Percentiles rank a stretch among this genome's conserved stretches.
These are phyloP conservation scores for Glandiceps talaboti DNA, from an alignment of 53 echinoderm and acorn worm genomes.

Conservation along the genomic window DNA sequence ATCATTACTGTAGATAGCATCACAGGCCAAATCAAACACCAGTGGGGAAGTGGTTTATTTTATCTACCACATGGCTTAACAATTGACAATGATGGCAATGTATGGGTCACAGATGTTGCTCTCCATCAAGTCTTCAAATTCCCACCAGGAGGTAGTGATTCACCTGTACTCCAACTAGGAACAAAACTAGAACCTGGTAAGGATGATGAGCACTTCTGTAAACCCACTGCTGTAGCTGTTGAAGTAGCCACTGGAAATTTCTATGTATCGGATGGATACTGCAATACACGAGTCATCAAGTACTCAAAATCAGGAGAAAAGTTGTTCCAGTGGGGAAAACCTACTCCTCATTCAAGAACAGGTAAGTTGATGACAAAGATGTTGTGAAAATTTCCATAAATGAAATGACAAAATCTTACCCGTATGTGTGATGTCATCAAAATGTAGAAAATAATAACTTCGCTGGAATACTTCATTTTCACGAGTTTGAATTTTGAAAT, in stretches of 20 bases:
- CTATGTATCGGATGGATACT: slow-evolving; percentile 94
- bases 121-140: slow-evolving; percentile 97
- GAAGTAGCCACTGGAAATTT: slow-evolving; percentile 76
- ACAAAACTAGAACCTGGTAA: slow-evolving; percentile 49
- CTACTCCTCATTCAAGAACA: neutral
- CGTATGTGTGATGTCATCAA: too few species aligned
- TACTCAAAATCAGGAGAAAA: slow-evolving; percentile 51
- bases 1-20: slow-evolving; percentile 59
- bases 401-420: too few species aligned
- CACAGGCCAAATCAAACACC: slow-evolving; percentile 49
- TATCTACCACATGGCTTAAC: slow-evolving; percentile 95
- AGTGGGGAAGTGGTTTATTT: slow-evolving; percentile 76
- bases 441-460: too few species aligned
- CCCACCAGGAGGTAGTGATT: slow-evolving; percentile 29
- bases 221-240: slow-evolving; percentile 92
- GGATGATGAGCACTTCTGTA: slow-evolving; percentile 83
- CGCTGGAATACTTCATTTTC: too few species aligned
- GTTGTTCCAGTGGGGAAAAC: slow-evolving; percentile 39
- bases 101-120: slow-evolving; percentile 97
- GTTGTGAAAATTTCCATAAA: too few species aligned
- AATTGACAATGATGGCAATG: slow-evolving; percentile 61
- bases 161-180: slow-evolving; percentile 38
- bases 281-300: slow-evolving; percentile 75
- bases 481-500: too few species aligned
- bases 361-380: too few species aligned